Percentiles rank a stretch among this genome's conserved stretches.
Conservation (phyloP, 2,113 vertebrate species). For the Rhizomys pruinosus region DNA sequence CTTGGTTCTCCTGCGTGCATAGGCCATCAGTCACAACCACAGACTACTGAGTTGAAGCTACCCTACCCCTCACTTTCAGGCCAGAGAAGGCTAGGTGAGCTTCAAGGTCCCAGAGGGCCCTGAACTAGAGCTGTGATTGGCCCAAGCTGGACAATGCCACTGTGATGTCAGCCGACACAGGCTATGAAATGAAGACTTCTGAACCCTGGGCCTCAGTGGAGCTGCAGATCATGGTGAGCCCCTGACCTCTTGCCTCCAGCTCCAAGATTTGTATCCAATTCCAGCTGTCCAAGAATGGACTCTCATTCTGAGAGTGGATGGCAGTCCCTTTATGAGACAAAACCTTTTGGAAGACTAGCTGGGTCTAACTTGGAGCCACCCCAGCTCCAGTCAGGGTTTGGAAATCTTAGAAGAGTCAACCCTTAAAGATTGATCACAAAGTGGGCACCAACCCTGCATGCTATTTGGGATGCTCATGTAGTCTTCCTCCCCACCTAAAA, state of each 20-base stretch:
- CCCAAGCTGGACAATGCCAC: slow-evolving; percentile 63
- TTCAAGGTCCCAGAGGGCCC: not conserved
- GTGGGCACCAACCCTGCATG: not conserved
- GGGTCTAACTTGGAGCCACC: not conserved
- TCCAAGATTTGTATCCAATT: not conserved
- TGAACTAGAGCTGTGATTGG: slow-evolving; percentile 61
- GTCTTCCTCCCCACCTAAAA: not conserved
- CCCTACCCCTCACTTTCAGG: not conserved
- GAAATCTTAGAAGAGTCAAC: not conserved
- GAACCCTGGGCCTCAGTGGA: slow-evolving; percentile 30
- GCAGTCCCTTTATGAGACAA: not conserved
- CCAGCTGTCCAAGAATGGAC: not conserved
- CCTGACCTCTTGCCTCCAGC: too few relatives aligned
- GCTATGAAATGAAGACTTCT: slow-evolving; percentile 41
- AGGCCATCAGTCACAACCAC: not conserved
- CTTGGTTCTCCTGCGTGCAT: not conserved
- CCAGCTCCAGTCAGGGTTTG: not conserved
- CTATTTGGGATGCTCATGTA: not conserved
- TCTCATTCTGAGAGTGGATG: not conserved
- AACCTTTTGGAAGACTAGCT: not conserved
- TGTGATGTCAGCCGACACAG: slow-evolving; percentile 67
- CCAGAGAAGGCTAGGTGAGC: not conserved
- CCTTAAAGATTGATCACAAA: not conserved
- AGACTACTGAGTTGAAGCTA: not conserved
- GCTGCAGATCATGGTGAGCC: slow-evolving; percentile 76